These are phyloP conservation scores for Toxostoma redivivum DNA, from an alignment of 2,113 vertebrate species.

Conservation along the genomic window DNA sequence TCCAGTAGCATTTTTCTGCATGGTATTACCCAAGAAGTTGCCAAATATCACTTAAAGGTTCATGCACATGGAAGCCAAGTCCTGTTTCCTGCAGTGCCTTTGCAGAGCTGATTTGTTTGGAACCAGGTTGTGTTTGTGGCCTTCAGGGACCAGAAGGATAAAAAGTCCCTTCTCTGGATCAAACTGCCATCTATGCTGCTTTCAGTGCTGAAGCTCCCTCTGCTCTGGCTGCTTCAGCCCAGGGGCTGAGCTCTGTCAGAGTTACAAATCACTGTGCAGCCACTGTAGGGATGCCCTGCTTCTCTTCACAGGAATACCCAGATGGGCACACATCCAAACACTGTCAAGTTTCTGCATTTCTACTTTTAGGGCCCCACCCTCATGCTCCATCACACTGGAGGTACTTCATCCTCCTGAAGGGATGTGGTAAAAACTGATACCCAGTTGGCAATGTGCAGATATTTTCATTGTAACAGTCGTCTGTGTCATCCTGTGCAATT, in stretches of 20 bases:
- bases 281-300: background rate
- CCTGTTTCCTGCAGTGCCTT: background rate
- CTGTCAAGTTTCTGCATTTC: background rate
- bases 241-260: background rate
- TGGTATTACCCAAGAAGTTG: background rate
- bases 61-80: background rate
- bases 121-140: background rate
- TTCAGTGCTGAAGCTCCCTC: background rate
- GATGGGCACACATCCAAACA: background rate
- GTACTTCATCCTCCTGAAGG: background rate
- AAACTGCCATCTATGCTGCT: background rate
- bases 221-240: background rate
- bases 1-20: accelerated
- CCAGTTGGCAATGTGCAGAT: accelerated
- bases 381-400: accelerated
- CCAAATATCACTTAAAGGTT: background rate
- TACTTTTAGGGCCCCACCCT: background rate
- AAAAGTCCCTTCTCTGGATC: background rate
- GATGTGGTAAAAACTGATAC: background rate
- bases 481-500: background rate
- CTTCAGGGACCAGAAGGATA: background rate
- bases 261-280: background rate
- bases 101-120: background rate
- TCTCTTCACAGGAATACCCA: background rate
- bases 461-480: background rate